These are phyloP conservation scores for Apamea crenata DNA, from an alignment of 2,888 invertebrate genomes.

Conservation along the genomic window DNA sequence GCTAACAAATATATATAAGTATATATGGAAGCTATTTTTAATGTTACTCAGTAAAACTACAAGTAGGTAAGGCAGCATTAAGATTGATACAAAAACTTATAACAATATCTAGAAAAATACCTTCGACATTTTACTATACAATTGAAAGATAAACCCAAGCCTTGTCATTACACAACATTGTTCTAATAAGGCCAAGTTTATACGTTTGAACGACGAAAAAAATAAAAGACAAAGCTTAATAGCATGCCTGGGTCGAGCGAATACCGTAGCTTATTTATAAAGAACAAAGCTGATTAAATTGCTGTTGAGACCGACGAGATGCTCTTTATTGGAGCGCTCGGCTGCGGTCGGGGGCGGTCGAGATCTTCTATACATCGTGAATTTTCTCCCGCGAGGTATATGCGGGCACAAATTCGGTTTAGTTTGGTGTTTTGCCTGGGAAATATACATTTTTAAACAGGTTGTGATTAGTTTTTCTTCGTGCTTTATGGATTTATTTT, in stretches of 20 bases:
- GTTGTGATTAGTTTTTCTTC: conserved; percentile 55
- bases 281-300: conserved; percentile 84
- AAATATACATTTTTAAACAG: conserved; percentile 68
- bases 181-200: conserved; percentile 64
- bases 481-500: conserved; percentile 32
- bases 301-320: conserved; percentile 77
- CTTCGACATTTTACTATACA: conserved; percentile 19
- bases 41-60: background rate
- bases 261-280: conserved; percentile 78
- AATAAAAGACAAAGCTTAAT: conserved; percentile 69
- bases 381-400: conserved; percentile 63
- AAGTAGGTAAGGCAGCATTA: background rate
- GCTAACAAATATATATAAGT: no score
- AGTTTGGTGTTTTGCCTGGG: conserved; percentile 59
- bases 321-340: conserved; percentile 75
- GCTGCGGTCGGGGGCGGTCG: conserved; percentile 68
- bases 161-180: conserved; percentile 51
- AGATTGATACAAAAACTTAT: background rate
- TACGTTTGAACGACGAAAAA: conserved; percentile 65
- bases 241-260: conserved; percentile 72
- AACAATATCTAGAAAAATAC: conserved; percentile 47
- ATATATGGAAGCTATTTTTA: background rate
- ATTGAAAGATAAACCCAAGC: conserved; percentile 44
- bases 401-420: conserved; percentile 63
- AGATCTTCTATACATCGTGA: conserved; percentile 62